Conservation (phyloP, 2,888 invertebrate genomes). For the Galeopsomyia nigrocyanea region DNA sequence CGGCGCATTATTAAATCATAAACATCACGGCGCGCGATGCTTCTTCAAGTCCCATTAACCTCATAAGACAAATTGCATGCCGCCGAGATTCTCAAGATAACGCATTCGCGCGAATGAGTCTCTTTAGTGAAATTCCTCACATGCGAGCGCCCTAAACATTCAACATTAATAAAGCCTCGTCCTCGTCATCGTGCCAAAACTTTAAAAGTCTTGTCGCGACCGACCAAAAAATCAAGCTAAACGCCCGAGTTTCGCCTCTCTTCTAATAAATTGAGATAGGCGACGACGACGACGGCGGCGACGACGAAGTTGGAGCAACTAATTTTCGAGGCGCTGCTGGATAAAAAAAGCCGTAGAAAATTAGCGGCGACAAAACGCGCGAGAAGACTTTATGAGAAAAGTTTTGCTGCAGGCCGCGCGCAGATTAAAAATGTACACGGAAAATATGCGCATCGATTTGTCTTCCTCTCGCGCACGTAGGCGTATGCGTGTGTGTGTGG, state of each 20-base stretch:
- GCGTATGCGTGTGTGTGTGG: not conserved
- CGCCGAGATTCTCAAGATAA: too few species aligned
- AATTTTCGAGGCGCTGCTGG: constrained; percentile 1
- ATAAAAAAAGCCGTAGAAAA: not conserved
- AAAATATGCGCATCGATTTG: not conserved
- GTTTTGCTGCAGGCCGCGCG: not conserved
- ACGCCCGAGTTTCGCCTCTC: not conserved
- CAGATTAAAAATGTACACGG: constrained; percentile 19
- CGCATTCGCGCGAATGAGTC: too few species aligned
- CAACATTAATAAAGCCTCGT: not conserved
- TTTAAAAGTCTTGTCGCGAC: not conserved
- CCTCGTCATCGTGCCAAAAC: not conserved
- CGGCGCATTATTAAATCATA: too few species aligned
- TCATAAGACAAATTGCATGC: too few species aligned
- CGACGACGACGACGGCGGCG: not conserved
- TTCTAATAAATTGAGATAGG: constrained; percentile 19
- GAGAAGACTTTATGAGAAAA: constrained; percentile 32
- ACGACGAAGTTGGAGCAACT: constrained; percentile 10
- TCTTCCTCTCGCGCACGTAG: not conserved
- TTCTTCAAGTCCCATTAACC: too few species aligned
- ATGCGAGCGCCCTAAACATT: too few species aligned
- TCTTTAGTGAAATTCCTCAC: too few species aligned
- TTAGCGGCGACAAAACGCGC: constrained; percentile 5
- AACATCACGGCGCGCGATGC: too few species aligned
- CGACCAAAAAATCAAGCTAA: not conserved